A percentile compares a stretch with the other conserved stretches of the same genome.
Conservation (phyloP, 2,888 invertebrate genomes). For the Salticus scenicus region DNA sequence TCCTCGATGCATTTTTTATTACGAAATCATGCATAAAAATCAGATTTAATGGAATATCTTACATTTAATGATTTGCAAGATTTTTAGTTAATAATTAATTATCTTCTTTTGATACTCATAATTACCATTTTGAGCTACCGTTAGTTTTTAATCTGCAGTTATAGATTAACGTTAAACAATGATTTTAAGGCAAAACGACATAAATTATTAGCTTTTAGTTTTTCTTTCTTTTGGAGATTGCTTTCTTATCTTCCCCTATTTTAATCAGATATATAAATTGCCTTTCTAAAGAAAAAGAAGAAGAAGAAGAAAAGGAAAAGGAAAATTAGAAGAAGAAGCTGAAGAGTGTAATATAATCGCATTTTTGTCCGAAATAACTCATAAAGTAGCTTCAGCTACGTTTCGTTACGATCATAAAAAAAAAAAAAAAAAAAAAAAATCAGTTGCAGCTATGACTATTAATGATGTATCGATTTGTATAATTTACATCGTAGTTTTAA, state of each 20-base stretch:
- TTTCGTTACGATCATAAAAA: no score
- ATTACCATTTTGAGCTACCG: neutral
- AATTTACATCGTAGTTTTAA: no score
- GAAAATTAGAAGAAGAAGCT: neutral
- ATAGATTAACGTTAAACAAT: neutral
- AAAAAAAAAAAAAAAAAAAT: no score
- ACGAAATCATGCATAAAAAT: no score
- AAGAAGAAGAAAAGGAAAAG: no score
- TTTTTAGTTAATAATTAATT: neutral
- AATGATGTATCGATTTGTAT: no score
- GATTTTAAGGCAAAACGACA: neutral
- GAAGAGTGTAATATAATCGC: neutral
- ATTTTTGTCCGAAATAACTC: neutral
- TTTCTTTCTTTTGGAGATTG: neutral
- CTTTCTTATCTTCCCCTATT: neutral
- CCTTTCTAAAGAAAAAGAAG: neutral
- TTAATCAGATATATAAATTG: conserved; percentile 8
- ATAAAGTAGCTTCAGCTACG: neutral
- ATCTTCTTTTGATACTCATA: neutral
- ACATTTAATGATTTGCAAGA: no score
- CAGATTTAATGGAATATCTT: no score
- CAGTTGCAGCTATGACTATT: no score
- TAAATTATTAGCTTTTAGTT: neutral
- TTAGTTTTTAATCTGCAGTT: neutral
- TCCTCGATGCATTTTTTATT: no score